These are phyloP conservation scores for Drosophila birchii DNA, from an alignment of 2,888 invertebrate genomes.

Conservation along the genomic window DNA sequence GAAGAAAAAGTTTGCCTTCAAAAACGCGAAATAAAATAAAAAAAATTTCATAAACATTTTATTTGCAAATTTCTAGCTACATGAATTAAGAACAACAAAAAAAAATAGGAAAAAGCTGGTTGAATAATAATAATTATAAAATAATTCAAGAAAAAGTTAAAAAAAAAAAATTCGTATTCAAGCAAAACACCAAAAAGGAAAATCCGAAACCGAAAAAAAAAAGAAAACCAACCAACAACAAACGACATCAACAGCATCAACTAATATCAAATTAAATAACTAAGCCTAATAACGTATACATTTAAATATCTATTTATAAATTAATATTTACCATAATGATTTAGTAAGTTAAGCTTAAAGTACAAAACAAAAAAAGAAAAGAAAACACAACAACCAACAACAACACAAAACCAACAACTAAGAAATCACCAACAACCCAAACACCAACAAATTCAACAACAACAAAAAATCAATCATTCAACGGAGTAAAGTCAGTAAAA, in stretches of 20 bases:
- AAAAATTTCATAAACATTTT: conserved; percentile 48
- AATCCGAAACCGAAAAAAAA: conserved; percentile 51
- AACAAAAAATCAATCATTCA: conserved; percentile 58
- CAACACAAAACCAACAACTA: conserved; percentile 41
- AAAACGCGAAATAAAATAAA: conserved; percentile 13
- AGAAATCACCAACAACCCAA: conserved; percentile 27
- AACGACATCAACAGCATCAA: conserved; percentile 68
- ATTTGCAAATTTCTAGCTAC: conserved; percentile 34
- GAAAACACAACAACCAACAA: conserved; percentile 32
- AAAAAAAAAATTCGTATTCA: conserved; percentile 29
- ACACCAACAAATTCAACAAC: conserved; percentile 27
- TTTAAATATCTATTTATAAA: conserved; percentile 47
- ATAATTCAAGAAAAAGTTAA: conserved; percentile 15
- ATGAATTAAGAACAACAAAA: conserved; percentile 62
- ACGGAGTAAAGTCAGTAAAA: conserved; percentile 49
- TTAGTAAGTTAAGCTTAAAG: conserved; percentile 75
- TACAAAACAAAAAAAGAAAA: conserved; percentile 62
- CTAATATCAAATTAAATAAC: conserved; percentile 75
- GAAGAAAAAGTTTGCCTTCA: conserved; percentile 28
- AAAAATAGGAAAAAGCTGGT: conserved; percentile 66
- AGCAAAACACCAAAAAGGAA: conserved; percentile 48
- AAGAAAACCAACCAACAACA: conserved; percentile 51
- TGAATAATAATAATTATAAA: conserved; percentile 25
- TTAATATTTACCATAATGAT: conserved; percentile 66
- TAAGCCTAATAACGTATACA: conserved; percentile 60